These are phyloP conservation scores for Phalloptychus januarius DNA, from an alignment of 2,797 vertebrate species.

Conservation along the genomic window DNA sequence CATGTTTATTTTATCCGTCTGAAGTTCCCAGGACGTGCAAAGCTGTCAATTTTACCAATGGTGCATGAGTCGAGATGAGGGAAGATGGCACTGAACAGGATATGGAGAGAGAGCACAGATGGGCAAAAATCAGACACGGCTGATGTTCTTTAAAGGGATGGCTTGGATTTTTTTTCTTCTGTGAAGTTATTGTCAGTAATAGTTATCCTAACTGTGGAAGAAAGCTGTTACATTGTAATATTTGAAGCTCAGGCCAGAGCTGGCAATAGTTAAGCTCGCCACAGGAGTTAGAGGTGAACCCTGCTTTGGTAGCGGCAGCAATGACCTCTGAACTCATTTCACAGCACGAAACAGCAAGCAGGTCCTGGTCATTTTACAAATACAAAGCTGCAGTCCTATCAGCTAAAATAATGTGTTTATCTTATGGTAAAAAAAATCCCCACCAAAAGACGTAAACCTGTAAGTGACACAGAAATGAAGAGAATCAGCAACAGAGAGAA, in stretches of 20 bases:
- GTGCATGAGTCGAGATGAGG: slow-evolving; percentile 70
- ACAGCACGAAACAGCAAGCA: background rate
- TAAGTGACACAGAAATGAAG: background rate
- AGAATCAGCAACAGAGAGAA: background rate
- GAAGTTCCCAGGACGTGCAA: slow-evolving; percentile 78
- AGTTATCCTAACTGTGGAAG: background rate
- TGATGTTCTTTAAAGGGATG: slow-evolving; percentile 55
- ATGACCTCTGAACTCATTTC: background rate
- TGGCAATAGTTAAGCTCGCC: background rate
- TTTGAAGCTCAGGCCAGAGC: background rate
- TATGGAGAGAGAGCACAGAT: slow-evolving; percentile 67
- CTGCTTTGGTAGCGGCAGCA: background rate
- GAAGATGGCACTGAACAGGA: slow-evolving; percentile 64
- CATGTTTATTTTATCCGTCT: slow-evolving; percentile 75
- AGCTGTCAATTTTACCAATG: slow-evolving; percentile 78
- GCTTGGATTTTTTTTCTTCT: background rate
- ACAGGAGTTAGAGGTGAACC: background rate
- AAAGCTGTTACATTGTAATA: background rate
- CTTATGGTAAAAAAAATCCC: background rate
- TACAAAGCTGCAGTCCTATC: background rate
- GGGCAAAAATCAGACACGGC: slow-evolving; percentile 63
- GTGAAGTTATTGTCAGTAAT: background rate
- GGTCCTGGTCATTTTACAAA: background rate
- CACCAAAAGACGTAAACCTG: background rate
- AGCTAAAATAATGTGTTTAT: background rate